Conservation (phyloP, 2,888 invertebrate species). For the Eupsilia transversa region DNA sequence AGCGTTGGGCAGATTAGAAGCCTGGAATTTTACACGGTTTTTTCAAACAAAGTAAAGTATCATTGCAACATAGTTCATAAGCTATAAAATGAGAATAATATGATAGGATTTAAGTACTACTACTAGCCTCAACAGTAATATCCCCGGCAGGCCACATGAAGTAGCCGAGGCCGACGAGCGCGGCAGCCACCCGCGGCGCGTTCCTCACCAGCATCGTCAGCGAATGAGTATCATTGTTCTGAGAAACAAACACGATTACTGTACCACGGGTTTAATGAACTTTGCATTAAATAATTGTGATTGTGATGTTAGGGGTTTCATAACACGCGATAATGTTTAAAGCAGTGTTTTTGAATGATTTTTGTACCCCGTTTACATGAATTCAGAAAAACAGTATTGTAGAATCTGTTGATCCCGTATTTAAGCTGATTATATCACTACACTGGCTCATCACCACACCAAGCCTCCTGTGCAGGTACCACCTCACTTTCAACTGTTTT, state of each 20-base stretch:
- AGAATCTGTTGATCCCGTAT: too few species aligned
- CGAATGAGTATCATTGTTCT: slow-evolving; percentile 25
- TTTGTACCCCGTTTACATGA: too few species aligned
- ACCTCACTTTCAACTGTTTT: too few species aligned
- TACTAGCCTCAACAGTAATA: slow-evolving; percentile 54
- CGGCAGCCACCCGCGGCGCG: slow-evolving; percentile 30
- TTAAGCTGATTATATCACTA: too few species aligned
- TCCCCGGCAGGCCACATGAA: slow-evolving; percentile 65
- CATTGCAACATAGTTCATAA: background rate
- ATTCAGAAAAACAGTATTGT: too few species aligned
- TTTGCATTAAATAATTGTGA: background rate
- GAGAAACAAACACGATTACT: background rate
- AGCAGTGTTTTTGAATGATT: too few species aligned
- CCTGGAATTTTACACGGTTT: slow-evolving; percentile 53
- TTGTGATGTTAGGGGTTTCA: background rate
- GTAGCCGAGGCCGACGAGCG: slow-evolving; percentile 52
- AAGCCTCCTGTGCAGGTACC: too few species aligned
- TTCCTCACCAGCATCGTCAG: slow-evolving; percentile 22
- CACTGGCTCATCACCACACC: too few species aligned
- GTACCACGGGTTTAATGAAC: background rate
- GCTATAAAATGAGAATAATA: background rate
- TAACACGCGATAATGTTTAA: too few species aligned
- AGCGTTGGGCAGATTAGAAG: slow-evolving; percentile 63
- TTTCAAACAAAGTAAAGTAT: background rate
- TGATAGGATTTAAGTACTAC: background rate